Evolutionary conservation across 2,113 vertebrate species (phyloP).

Genomic region (Myrmophylax atrothorax): DNA sequence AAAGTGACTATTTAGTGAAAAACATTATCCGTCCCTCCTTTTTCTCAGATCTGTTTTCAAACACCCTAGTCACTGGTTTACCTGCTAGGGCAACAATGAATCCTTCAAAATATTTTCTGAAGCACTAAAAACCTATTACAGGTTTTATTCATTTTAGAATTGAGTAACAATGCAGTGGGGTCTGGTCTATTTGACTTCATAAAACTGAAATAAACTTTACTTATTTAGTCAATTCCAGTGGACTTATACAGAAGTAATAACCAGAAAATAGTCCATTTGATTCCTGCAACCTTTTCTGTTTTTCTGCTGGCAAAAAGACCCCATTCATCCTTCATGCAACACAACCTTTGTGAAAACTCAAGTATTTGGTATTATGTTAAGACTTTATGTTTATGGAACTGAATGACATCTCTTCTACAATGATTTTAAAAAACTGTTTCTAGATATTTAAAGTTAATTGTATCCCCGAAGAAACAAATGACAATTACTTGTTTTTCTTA

Average conservation of each 20-base stretch:
- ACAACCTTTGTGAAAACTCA: not conserved
- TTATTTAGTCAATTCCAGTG: not conserved
- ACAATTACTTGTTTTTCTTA: not conserved
- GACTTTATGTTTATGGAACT: not conserved
- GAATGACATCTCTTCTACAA: not conserved
- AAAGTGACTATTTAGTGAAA: not conserved
- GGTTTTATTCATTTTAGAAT: not conserved
- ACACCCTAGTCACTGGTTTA: not conserved
- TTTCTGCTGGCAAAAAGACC: not conserved
- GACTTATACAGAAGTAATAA: not conserved
- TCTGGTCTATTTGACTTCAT: not conserved
- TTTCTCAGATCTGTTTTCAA: not conserved
- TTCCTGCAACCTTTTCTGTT: not conserved
- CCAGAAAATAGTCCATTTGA: not conserved
- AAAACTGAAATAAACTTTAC: not conserved
- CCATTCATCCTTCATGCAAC: not conserved
- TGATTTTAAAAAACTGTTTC: not conserved
- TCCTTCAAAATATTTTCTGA: not conserved
- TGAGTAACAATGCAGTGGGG: not conserved
- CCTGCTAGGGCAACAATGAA: not conserved
- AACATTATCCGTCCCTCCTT: not conserved
- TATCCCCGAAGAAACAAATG: not conserved
- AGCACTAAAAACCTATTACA: not conserved
- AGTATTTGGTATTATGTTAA: not conserved
- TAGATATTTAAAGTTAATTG: not conserved